Conservation (phyloP, 2,113 vertebrate species). For the Xenopus tropicalis region UCB_Xtro_10.0 CM004448.2:121607501-121608000, state of each 20-base stretch:
- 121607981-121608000: too few relatives aligned
- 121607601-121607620: constrained; percentile 17
- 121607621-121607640: constrained; percentile 38
- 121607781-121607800: background rate
- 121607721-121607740: constrained; percentile 12
- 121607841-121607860: background rate
- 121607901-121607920: too few relatives aligned
- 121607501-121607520: constrained; percentile 28
- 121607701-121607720: constrained; percentile 5
- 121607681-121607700: constrained; percentile 31
- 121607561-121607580: constrained; percentile 35
- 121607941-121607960: too few relatives aligned
- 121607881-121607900: too few relatives aligned
- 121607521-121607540: constrained; percentile 32
- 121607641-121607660: constrained; percentile 12
- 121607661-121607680: constrained; percentile 20
- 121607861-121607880: too few relatives aligned
- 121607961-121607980: too few relatives aligned
- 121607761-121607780: background rate
- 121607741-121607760: constrained; percentile 23
- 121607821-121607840: background rate
- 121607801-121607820: background rate
- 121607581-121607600: constrained; percentile 20
- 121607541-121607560: constrained; percentile 30
- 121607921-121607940: too few relatives aligned